Percentiles rank a stretch among this genome's conserved stretches.
Evolutionary conservation across 2,888 invertebrate genomes (phyloP).

Genomic region (Scaptomyza parva): DNA sequence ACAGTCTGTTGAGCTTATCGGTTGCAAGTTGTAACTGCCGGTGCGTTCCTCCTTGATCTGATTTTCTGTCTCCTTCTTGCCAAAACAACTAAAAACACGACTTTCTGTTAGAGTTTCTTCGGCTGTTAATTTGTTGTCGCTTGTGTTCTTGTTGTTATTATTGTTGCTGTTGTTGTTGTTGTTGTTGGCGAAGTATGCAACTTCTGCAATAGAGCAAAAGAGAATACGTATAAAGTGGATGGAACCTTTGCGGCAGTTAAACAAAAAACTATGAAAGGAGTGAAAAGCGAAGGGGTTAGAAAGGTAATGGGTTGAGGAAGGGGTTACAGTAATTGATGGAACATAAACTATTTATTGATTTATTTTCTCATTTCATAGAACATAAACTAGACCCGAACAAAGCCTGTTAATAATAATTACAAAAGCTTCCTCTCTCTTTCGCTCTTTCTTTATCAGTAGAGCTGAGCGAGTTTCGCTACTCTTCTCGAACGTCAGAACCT

Average conservation of each 20-base stretch:
- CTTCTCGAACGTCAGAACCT: not conserved
- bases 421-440: not conserved
- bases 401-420: not conserved
- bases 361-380: not conserved
- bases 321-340: not conserved
- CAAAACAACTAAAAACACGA: slow-evolving; percentile 59
- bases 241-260: slow-evolving; percentile 48
- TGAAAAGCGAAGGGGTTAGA: not conserved
- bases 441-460: not conserved
- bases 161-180: slow-evolving; percentile 50
- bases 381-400: not conserved
- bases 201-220: slow-evolving; percentile 83
- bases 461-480: not conserved
- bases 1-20: slow-evolving; percentile 36
- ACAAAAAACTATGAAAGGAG: slow-evolving; percentile 10
- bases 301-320: not conserved
- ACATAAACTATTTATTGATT: not conserved
- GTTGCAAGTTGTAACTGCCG: slow-evolving; percentile 72
- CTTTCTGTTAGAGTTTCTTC: slow-evolving; percentile 28
- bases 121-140: slow-evolving; percentile 43
- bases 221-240: slow-evolving; percentile 76
- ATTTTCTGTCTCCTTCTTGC: slow-evolving; percentile 35
- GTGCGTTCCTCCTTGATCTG: not conserved
- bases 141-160: slow-evolving; percentile 37
- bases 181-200: slow-evolving; percentile 82